phyloP scores from a whole-genome alignment of 2,888 invertebrate genomes.

The Lasioglossum calceatum region DNA sequence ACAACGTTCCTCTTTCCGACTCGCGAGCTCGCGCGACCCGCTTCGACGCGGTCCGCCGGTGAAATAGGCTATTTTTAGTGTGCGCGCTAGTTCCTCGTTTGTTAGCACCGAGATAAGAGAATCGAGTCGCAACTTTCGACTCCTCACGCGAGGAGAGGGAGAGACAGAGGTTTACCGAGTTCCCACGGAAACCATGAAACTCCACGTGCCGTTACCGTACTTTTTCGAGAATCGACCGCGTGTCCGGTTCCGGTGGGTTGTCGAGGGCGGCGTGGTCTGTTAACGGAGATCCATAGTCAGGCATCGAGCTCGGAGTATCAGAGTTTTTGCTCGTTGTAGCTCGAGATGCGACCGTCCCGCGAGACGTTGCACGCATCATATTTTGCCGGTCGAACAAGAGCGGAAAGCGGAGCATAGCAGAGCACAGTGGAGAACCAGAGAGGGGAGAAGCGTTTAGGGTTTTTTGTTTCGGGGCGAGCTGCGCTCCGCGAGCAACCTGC shows the following conservation, averaged over 20 bases:
- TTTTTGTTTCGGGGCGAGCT: slow-evolving; percentile 34
- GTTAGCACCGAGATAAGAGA: slow-evolving; percentile 47
- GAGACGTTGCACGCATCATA: neutral
- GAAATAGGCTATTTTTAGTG: slow-evolving; percentile 39
- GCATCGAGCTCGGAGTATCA: neutral
- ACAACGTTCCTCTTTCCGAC: neutral
- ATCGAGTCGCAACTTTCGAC: slow-evolving; percentile 43
- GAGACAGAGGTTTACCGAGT: neutral
- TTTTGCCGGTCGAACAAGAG: neutral
- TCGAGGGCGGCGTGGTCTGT: neutral
- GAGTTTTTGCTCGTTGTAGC: neutral
- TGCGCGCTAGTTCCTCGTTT: slow-evolving; percentile 34
- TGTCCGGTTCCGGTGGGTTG: neutral
- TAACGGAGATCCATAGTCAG: neutral
- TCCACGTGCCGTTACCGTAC: slow-evolving; percentile 22
- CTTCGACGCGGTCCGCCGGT: neutral
- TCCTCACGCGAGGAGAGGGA: slow-evolving; percentile 25
- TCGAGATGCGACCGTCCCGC: neutral
- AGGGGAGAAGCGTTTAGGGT: slow-evolving; percentile 33
- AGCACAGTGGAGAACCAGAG: slow-evolving; percentile 20
- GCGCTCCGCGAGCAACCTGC: slow-evolving; percentile 37
- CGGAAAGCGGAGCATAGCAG: neutral
- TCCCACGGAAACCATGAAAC: slow-evolving; percentile 62
- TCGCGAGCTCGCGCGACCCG: neutral
- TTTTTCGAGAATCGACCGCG: neutral